Conservation (phyloP, 1,140 invertebrate species). For the Tetramorium simillimum region DNA sequence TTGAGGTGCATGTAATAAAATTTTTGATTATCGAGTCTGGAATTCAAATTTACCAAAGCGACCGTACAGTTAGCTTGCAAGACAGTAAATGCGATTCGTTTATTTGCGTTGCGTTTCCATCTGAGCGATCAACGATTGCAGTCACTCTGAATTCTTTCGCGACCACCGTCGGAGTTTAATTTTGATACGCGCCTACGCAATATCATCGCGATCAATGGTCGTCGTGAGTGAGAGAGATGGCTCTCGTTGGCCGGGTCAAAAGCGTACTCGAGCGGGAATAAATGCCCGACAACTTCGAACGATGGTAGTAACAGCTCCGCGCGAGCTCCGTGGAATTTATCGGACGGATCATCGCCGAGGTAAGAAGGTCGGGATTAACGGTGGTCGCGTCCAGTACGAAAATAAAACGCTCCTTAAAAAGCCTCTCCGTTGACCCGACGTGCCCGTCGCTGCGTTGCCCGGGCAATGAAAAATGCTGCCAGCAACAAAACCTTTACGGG, state of each 20-base stretch:
- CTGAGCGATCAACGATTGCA: slow-evolving; percentile 40
- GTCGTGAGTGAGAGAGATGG: slow-evolving; percentile 55
- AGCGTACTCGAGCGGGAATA: slow-evolving; percentile 68
- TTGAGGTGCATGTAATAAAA: neutral
- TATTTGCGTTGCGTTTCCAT: slow-evolving; percentile 44
- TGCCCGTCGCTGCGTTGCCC: slow-evolving; percentile 54
- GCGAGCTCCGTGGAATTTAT: slow-evolving; percentile 71
- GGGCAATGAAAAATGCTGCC: slow-evolving; percentile 65
- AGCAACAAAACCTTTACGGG: slow-evolving; percentile 58
- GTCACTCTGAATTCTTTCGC: slow-evolving; percentile 54
- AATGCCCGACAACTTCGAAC: slow-evolving; percentile 67
- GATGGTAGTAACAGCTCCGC: slow-evolving; percentile 62
- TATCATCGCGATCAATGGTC: slow-evolving; percentile 64
- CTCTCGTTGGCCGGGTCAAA: slow-evolving; percentile 53
- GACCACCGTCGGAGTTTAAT: slow-evolving; percentile 60
- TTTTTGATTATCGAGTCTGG: neutral
- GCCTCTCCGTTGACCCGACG: slow-evolving; percentile 61
- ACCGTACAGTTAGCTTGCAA: neutral
- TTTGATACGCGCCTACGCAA: slow-evolving; percentile 63
- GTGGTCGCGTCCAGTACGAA: slow-evolving; percentile 72
- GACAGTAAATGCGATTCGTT: slow-evolving; percentile 41
- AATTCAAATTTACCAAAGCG: slow-evolving; percentile 15
- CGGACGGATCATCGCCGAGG: slow-evolving; percentile 72
- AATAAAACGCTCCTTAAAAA: slow-evolving; percentile 75
- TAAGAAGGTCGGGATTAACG: slow-evolving; percentile 75